phyloP scores from a whole-genome alignment of 1,140 invertebrate species.

The Drosophila teissieri region DNA sequence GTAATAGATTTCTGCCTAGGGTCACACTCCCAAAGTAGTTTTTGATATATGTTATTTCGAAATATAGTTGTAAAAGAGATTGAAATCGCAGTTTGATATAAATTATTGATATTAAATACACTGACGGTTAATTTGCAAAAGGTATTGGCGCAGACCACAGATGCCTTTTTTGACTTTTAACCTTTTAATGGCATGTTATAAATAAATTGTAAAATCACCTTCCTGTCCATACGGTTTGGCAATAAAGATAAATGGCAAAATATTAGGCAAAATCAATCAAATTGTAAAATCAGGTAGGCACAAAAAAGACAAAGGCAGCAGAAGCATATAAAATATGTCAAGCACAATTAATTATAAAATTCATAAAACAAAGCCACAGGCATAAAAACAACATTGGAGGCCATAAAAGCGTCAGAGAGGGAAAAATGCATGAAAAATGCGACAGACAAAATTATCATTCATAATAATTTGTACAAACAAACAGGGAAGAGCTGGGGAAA shows the following conservation, averaged over 20 bases:
- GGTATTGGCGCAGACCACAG: too few species aligned
- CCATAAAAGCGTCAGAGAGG: constrained; percentile 55
- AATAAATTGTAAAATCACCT: constrained; percentile 3
- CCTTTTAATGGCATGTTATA: background rate
- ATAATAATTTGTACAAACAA: constrained; percentile 77
- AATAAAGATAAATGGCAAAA: constrained; percentile 56
- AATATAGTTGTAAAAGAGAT: background rate
- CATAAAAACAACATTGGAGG: constrained; percentile 48
- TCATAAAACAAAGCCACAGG: constrained; percentile 62
- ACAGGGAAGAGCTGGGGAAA: constrained; percentile 1
- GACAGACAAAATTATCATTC: constrained; percentile 75
- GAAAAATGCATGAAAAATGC: constrained; percentile 68
- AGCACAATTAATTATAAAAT: constrained; percentile 76
- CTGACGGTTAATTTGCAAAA: background rate
- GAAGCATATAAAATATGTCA: constrained; percentile 63
- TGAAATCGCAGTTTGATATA: background rate
- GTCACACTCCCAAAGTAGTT: too few species aligned
- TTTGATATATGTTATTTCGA: background rate
- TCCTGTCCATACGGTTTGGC: background rate
- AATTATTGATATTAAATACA: background rate
- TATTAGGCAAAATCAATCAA: constrained; percentile 72
- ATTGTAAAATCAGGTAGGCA: constrained; percentile 32
- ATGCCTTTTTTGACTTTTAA: background rate
- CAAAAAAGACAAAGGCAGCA: constrained; percentile 11
- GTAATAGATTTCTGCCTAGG: too few species aligned